phyloP scores from a whole-genome alignment of 1,140 invertebrate genomes.

The Eufriesea mexicana region DNA sequence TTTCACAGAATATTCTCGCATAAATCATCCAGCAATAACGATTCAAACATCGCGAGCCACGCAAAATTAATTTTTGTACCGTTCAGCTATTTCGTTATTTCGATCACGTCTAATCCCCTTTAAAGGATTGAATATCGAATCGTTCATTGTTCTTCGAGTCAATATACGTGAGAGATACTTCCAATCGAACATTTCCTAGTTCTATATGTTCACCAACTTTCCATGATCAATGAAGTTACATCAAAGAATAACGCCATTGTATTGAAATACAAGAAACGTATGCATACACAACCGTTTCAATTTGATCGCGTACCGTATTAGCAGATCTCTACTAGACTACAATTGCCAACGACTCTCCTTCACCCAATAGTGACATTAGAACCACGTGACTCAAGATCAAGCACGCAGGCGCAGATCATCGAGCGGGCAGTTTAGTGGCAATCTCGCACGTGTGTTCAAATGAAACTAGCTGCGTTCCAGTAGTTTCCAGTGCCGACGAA shows the following conservation, averaged over 20 bases:
- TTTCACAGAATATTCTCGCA: background rate
- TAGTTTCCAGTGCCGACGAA: slow-evolving; percentile 48
- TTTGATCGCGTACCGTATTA: background rate
- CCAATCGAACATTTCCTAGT: background rate
- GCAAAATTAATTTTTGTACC: background rate
- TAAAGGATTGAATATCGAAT: background rate
- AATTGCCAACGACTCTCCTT: slow-evolving; percentile 17
- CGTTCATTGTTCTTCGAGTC: background rate
- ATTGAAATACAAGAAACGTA: background rate
- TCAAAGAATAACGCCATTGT: background rate
- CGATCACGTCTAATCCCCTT: slow-evolving; percentile 7
- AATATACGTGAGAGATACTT: background rate
- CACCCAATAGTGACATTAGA: slow-evolving; percentile 29
- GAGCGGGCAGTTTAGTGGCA: slow-evolving; percentile 35
- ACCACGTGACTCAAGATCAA: slow-evolving; percentile 32
- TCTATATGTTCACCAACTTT: background rate
- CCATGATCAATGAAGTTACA: background rate
- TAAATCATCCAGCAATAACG: background rate
- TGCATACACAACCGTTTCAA: background rate
- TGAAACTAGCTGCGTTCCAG: slow-evolving; percentile 44
- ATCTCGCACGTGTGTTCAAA: slow-evolving; percentile 54
- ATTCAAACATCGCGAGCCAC: background rate
- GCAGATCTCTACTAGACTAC: background rate
- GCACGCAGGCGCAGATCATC: slow-evolving; percentile 25
- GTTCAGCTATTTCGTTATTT: background rate